Percentiles rank a stretch among this genome's conserved stretches.
phyloP scores from a whole-genome alignment of 1,140 invertebrate species.

The Hermetia illucens region DNA sequence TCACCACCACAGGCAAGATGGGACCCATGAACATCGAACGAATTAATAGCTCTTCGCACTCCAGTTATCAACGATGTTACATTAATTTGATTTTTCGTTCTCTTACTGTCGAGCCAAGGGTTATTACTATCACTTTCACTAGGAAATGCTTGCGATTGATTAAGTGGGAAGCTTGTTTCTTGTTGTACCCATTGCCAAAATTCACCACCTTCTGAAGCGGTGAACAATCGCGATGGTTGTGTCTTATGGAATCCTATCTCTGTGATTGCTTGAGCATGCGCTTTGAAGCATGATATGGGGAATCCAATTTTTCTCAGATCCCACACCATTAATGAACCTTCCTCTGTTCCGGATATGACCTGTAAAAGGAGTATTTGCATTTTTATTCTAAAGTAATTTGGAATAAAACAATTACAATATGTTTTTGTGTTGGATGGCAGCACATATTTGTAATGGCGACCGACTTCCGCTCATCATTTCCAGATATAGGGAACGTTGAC shows the following conservation, averaged over 20 bases:
- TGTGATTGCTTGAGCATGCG: constrained; percentile 57
- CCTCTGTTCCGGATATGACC: constrained; percentile 67
- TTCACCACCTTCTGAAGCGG: constrained; percentile 63
- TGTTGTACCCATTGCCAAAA: constrained; percentile 72
- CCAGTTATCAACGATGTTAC: constrained; percentile 54
- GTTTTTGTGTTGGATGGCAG: constrained; percentile 72
- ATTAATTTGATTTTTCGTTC: constrained; percentile 51
- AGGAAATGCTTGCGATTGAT: constrained; percentile 28
- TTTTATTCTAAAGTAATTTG: not conserved
- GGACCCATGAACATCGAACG: constrained; percentile 55
- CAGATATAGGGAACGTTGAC: constrained; percentile 47
- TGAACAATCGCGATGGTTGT: constrained; percentile 68
- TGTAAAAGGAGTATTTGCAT: not conserved
- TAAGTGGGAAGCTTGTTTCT: constrained; percentile 29
- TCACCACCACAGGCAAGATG: constrained; percentile 65
- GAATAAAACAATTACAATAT: constrained; percentile 34
- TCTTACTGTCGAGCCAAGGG: constrained; percentile 48
- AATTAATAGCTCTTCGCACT: constrained; percentile 62
- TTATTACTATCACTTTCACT: constrained; percentile 32
- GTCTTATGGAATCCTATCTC: constrained; percentile 75
- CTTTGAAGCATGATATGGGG: constrained; percentile 64
- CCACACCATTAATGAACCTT: constrained; percentile 72
- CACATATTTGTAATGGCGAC: constrained; percentile 55
- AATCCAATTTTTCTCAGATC: constrained; percentile 68
- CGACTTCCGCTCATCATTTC: constrained; percentile 43